Percentiles rank a stretch among this genome's conserved stretches.
These are phyloP conservation scores for Julus scanicus DNA, from an alignment of 2,888 invertebrate species.

Conservation along the genomic window DNA sequence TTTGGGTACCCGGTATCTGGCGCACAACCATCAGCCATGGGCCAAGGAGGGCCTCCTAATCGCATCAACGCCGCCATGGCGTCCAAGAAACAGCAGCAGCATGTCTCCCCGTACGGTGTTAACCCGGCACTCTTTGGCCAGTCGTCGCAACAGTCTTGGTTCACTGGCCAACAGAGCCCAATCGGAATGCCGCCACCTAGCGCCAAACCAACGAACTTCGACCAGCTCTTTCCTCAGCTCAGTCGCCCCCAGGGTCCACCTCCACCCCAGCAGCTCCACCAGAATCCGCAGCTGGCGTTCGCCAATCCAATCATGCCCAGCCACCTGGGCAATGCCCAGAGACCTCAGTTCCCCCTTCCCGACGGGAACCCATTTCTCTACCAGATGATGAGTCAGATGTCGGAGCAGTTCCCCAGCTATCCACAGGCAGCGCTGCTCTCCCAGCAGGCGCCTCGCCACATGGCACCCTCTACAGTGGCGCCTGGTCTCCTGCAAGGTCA, in stretches of 20 bases:
- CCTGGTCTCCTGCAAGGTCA: neutral
- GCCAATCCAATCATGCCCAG: neutral
- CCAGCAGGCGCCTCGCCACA: neutral
- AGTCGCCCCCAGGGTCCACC: constrained; percentile 2
- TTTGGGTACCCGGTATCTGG: neutral
- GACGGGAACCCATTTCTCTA: constrained; percentile 49
- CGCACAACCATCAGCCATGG: neutral
- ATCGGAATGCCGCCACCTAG: constrained; percentile 41
- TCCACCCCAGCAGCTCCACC: neutral
- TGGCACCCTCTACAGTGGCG: neutral
- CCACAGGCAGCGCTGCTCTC: neutral
- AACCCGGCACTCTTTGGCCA: constrained; percentile 51
- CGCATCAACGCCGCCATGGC: constrained; percentile 10
- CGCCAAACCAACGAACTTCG: constrained; percentile 43
- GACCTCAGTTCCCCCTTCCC: constrained; percentile 13
- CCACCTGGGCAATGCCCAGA: neutral
- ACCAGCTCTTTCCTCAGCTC: constrained; percentile 44
- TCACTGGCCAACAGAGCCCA: constrained; percentile 9
- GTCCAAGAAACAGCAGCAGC: constrained; percentile 38
- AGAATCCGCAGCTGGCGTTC: neutral
- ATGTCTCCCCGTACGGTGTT: neutral
- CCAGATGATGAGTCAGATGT: constrained; percentile 52
- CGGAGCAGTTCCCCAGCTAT: constrained; percentile 46
- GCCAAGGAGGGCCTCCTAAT: constrained; percentile 13
- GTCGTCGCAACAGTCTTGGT: constrained; percentile 56